phyloP scores from a whole-genome alignment of 2,797 vertebrate species.

The Ctenopoma kingsleyae region DNA sequence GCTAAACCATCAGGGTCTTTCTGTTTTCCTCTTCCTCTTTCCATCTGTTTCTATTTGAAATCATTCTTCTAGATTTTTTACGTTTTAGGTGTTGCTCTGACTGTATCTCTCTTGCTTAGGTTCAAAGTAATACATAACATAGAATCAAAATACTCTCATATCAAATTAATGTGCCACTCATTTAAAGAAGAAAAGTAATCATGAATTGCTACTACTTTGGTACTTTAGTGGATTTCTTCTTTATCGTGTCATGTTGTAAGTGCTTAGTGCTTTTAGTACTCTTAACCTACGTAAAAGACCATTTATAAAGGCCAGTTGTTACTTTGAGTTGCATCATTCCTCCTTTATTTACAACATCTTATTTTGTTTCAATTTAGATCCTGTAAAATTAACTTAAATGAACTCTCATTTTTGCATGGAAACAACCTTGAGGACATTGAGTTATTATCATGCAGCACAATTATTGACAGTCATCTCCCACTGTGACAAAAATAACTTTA shows the following conservation, averaged over 20 bases:
- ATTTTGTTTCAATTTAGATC: constrained; percentile 45
- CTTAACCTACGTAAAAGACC: constrained; percentile 35
- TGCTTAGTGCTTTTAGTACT: constrained; percentile 32
- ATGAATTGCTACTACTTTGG: constrained; percentile 20
- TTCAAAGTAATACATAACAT: too few species aligned
- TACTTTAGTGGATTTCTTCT: constrained; percentile 24
- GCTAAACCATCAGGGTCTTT: constrained; percentile 16
- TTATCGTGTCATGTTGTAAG: constrained; percentile 23
- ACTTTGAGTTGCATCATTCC: constrained; percentile 54
- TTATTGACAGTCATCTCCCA: constrained; percentile 27
- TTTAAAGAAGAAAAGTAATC: neutral
- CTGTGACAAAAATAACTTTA: constrained; percentile 20
- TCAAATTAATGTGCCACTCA: too few species aligned
- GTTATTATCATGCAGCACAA: constrained; percentile 35
- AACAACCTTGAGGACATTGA: constrained; percentile 57
- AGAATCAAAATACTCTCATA: too few species aligned
- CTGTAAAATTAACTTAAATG: constrained; percentile 40
- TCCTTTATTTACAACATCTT: constrained; percentile 47
- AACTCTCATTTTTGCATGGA: constrained; percentile 25
- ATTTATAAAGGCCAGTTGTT: constrained; percentile 53
- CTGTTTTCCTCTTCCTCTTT: constrained; percentile 6
- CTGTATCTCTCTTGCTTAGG: constrained; percentile 5
- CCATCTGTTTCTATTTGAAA: constrained; percentile 5
- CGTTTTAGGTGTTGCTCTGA: neutral
- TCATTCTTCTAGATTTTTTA: neutral